Evolutionary conservation across 2,888 invertebrate species (phyloP).

Genomic region (Lepidochrysops patricia): DNA sequence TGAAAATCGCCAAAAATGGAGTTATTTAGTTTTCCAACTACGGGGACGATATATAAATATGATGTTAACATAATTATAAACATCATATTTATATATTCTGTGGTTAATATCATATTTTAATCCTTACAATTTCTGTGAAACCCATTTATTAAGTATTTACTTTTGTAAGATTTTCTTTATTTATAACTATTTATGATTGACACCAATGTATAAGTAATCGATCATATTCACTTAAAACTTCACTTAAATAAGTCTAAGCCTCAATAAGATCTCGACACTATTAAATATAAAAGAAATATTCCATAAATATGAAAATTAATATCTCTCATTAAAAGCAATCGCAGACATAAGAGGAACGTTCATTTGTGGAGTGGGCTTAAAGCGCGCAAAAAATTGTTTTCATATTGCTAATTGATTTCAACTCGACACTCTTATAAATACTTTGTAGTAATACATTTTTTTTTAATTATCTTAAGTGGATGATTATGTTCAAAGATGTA

Average conservation of each 20-base stretch:
- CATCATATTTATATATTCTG: too few relatives aligned
- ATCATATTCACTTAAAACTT: too few relatives aligned
- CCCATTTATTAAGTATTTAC: too few relatives aligned
- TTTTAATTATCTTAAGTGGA: background rate
- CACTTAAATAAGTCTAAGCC: background rate
- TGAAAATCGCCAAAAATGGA: too few relatives aligned
- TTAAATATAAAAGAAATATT: background rate
- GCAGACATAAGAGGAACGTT: background rate
- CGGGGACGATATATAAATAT: too few relatives aligned
- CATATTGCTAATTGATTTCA: slow-evolving; percentile 2
- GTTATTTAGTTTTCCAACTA: too few relatives aligned
- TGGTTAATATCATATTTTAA: too few relatives aligned
- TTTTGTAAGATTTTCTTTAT: too few relatives aligned
- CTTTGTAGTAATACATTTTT: background rate
- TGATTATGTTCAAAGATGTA: background rate
- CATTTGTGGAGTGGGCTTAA: slow-evolving; percentile 5
- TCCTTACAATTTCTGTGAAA: too few relatives aligned
- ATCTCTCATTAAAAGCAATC: background rate
- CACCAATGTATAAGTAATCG: too few relatives aligned
- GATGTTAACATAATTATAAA: too few relatives aligned
- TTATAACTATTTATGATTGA: too few relatives aligned
- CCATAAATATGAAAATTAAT: background rate
- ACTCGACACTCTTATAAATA: background rate
- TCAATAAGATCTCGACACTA: background rate
- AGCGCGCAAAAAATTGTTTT: slow-evolving; percentile 3